Conservation (phyloP, 1,140 invertebrate genomes). For the Leptinotarsa undecemlineata region DNA sequence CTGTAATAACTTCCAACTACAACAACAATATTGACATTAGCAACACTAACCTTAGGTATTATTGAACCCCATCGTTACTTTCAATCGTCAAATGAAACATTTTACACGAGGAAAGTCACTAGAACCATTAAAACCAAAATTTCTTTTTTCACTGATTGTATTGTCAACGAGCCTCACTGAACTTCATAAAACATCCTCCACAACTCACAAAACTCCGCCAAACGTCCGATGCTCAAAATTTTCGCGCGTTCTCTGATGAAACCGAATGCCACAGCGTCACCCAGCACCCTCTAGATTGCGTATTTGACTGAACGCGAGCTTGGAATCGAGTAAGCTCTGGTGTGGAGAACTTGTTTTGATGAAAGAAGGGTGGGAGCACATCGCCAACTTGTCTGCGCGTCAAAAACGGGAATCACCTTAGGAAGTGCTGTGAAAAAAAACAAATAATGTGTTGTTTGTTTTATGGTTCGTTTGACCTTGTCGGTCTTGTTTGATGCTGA, state of each 20-base stretch:
- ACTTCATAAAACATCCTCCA: not conserved
- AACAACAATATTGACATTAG: not conserved
- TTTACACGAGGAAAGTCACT: not conserved
- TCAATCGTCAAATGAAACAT: not conserved
- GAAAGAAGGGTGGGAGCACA: conserved; percentile 36
- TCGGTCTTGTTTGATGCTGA: conserved; percentile 21
- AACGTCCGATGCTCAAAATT: not conserved
- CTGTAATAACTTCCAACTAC: too few species aligned
- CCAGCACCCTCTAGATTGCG: not conserved
- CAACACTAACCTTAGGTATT: conserved; percentile 2
- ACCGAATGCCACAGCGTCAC: not conserved
- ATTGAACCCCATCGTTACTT: not conserved
- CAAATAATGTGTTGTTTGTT: conserved; percentile 31
- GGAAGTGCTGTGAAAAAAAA: conserved; percentile 30
- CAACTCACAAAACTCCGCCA: not conserved
- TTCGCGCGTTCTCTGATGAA: not conserved
- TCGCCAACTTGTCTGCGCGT: conserved; percentile 42
- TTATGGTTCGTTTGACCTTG: conserved; percentile 24
- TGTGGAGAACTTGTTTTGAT: conserved; percentile 34
- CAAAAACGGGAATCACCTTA: conserved; percentile 24
- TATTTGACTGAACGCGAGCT: conserved; percentile 30
- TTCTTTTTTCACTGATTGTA: not conserved
- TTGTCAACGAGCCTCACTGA: not conserved
- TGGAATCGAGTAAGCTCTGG: conserved; percentile 3
- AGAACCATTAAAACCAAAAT: not conserved